phyloP scores from a whole-genome alignment of 2,113 vertebrate species.

The Stigmatopora argus region DNA sequence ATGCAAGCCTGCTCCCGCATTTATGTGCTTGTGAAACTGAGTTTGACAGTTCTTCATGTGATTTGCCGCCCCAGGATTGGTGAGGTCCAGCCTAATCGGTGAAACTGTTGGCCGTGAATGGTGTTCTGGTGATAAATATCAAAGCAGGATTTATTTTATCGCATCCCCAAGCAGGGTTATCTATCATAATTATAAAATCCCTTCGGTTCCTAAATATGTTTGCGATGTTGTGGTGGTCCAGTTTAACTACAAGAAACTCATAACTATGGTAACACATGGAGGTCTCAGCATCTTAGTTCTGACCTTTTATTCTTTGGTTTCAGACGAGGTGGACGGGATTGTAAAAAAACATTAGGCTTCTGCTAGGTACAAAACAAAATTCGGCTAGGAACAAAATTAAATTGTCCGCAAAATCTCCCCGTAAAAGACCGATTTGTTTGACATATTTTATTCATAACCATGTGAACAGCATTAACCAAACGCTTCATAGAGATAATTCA shows the following conservation, averaged over 20 bases:
- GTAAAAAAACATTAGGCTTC: too few relatives aligned
- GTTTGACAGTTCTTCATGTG: neutral
- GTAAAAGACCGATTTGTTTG: too few relatives aligned
- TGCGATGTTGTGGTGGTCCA: neutral
- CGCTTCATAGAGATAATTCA: too few relatives aligned
- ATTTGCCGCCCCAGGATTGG: constrained; percentile 4
- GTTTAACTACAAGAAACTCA: neutral
- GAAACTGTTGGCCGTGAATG: neutral
- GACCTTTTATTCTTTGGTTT: neutral
- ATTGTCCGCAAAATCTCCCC: too few relatives aligned
- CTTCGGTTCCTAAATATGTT: neutral
- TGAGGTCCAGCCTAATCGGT: neutral
- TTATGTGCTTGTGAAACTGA: neutral
- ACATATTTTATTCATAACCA: too few relatives aligned
- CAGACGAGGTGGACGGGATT: too few relatives aligned
- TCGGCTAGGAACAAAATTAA: too few relatives aligned
- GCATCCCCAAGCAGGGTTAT: neutral
- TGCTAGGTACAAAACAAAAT: too few relatives aligned
- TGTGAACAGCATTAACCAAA: too few relatives aligned
- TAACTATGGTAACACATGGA: neutral
- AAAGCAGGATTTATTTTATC: neutral
- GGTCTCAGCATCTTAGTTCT: neutral
- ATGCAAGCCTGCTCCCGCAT: neutral
- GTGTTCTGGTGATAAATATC: constrained; percentile 4
- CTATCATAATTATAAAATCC: neutral